Percentiles rank a stretch among this genome's conserved stretches.
phyloP scores from a whole-genome alignment of 2,888 invertebrate species.

The Abrostola triplasia region DNA sequence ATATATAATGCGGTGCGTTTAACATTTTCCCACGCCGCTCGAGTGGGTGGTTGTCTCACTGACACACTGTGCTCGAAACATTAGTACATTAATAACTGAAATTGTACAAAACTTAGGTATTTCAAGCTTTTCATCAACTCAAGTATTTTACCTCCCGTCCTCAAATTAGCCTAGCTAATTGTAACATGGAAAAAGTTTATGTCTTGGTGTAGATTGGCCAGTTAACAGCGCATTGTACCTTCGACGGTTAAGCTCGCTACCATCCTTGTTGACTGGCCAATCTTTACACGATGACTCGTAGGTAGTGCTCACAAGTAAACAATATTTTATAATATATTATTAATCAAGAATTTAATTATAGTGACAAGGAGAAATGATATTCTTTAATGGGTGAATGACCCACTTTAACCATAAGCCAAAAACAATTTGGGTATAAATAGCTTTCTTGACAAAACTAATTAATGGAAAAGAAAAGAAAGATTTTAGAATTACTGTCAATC shows the following conservation, averaged over 20 bases:
- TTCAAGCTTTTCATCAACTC: background rate
- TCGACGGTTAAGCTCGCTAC: too few relatives aligned
- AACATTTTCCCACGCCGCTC: slow-evolving; percentile 51
- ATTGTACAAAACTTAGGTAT: slow-evolving; percentile 16
- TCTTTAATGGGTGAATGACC: background rate
- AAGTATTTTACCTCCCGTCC: too few relatives aligned
- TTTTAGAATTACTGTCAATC: too few relatives aligned
- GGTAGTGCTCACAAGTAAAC: too few relatives aligned
- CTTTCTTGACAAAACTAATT: slow-evolving; percentile 3
- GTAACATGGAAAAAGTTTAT: too few relatives aligned
- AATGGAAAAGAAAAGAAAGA: slow-evolving; percentile 7
- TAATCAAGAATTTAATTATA: too few relatives aligned
- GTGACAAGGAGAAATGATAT: background rate
- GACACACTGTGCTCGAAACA: slow-evolving; percentile 58
- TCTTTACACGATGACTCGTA: too few relatives aligned
- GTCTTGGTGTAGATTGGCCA: too few relatives aligned
- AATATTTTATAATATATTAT: too few relatives aligned
- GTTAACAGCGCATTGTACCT: too few relatives aligned
- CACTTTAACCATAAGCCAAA: background rate
- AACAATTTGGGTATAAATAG: background rate
- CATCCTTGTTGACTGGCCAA: too few relatives aligned
- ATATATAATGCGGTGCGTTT: slow-evolving; percentile 42
- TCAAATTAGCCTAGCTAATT: too few relatives aligned
- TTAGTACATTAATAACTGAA: slow-evolving; percentile 38
- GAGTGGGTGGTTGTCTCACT: slow-evolving; percentile 54